These are phyloP conservation scores for Drosophila setifemur DNA, from an alignment of 1,140 invertebrate genomes.

Conservation along the genomic window DNA sequence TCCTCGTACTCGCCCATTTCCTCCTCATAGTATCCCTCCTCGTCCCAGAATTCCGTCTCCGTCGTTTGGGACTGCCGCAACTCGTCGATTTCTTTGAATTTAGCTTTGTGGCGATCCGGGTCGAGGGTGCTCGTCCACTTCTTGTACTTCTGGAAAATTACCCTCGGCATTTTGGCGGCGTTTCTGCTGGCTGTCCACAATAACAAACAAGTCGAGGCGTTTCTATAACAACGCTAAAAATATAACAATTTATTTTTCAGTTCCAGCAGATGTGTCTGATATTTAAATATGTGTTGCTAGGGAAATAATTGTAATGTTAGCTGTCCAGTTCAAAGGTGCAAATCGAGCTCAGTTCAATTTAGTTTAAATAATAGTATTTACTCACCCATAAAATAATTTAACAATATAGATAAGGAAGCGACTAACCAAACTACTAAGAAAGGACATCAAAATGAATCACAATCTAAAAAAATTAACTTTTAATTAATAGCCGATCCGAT, in stretches of 20 bases:
- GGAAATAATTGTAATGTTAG: not conserved
- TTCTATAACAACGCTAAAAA: conserved; percentile 43
- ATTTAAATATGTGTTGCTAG: conserved; percentile 1
- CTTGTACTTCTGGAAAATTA: conserved; percentile 45
- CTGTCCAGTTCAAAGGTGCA: no score
- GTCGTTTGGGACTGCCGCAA: not conserved
- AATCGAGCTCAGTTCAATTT: not conserved
- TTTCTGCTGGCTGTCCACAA: conserved; percentile 37
- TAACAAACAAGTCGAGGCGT: conserved; percentile 35
- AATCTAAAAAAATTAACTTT: no score
- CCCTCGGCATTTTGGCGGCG: conserved; percentile 47
- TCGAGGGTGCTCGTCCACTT: conserved; percentile 26
- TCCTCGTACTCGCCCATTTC: conserved; percentile 30
- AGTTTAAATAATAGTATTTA: not conserved
- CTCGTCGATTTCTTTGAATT: conserved; percentile 57
- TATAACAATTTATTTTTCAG: conserved; percentile 3
- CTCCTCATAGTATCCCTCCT: conserved; percentile 32
- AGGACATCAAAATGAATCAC: no score
- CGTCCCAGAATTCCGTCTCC: conserved; percentile 6
- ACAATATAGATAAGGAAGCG: no score
- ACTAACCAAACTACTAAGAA: no score
- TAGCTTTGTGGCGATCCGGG: conserved; percentile 16
- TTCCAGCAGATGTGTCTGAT: conserved; percentile 16
- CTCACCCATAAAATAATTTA: no score
- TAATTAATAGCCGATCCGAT: no score